Evolutionary conservation across 2,113 vertebrate species (phyloP).

Genomic region (Cairina moschata): DNA sequence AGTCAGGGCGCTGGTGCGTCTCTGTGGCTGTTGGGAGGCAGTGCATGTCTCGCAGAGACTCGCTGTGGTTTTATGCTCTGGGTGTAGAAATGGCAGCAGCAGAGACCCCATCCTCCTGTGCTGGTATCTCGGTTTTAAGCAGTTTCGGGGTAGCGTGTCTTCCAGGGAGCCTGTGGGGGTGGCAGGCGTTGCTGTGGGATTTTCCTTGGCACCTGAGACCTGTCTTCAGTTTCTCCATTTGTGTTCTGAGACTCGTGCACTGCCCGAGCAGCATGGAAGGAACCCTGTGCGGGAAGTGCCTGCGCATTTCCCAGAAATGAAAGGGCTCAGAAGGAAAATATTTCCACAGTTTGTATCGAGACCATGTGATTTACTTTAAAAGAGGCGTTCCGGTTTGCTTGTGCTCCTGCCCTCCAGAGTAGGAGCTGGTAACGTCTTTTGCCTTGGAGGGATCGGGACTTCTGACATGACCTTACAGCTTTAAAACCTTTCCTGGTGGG

Average conservation of each 20-base stretch:
- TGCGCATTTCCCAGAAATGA: not conserved
- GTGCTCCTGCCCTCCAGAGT: not conserved
- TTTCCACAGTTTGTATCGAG: not conserved
- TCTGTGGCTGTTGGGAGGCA: not conserved
- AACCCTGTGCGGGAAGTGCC: not conserved
- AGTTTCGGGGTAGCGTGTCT: not conserved
- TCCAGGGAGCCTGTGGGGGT: not conserved
- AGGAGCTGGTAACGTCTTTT: not conserved
- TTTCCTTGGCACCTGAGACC: not conserved
- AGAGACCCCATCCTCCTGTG: not conserved
- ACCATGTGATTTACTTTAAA: not conserved
- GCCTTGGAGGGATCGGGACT: not conserved
- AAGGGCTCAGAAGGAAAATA: not conserved
- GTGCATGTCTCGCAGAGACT: not conserved
- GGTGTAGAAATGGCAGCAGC: not conserved
- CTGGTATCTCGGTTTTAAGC: not conserved
- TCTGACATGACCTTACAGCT: not conserved
- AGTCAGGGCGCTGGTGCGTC: not conserved
- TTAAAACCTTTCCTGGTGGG: not conserved
- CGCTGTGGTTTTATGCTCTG: not conserved
- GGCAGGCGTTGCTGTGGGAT: not conserved
- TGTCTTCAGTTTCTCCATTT: fast-evolving
- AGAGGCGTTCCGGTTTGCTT: not conserved
- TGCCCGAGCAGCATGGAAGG: not conserved
- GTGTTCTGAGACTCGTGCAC: not conserved